Evolutionary conservation across 2,113 vertebrate genomes (phyloP).

Genomic region (Platichthys stellatus): DNA sequence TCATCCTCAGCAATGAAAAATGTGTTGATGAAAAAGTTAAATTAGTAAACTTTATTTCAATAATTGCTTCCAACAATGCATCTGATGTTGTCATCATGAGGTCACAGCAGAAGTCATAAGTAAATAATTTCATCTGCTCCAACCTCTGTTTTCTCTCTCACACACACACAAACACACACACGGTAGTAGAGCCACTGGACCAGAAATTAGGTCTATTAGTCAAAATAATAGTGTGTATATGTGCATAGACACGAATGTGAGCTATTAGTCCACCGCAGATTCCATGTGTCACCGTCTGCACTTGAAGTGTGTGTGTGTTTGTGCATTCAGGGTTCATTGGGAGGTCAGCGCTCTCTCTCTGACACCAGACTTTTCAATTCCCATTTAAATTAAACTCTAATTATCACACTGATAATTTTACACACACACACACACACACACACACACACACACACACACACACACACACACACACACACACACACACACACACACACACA

Average conservation of each 20-base stretch:
- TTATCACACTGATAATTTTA: conserved; percentile 67
- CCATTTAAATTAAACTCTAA: conserved; percentile 65
- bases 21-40: conserved; percentile 22
- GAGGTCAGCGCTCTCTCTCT: conserved; percentile 55
- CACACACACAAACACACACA: neutral
- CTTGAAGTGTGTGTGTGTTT: conserved; percentile 6
- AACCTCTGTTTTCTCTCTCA: neutral
- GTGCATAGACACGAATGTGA: neutral
- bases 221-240: conserved; percentile 47
- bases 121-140: conserved; percentile 1
- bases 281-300: conserved; percentile 1
- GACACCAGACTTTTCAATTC: conserved; percentile 36
- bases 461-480: no score
- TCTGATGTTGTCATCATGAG: conserved; percentile 12
- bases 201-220: conserved; percentile 46
- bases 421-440: no score
- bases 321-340: conserved; percentile 34
- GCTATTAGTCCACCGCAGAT: neutral
- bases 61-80: conserved; percentile 10
- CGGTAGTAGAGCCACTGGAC: neutral
- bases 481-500: no score
- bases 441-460: conserved; percentile 15
- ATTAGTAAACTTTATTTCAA: neutral
- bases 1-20: neutral
- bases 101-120: conserved; percentile 5